A percentile compares a stretch with the other conserved stretches of the same genome.
phyloP scores from a whole-genome alignment of 2,113 vertebrate species.

The Fregetta grallaria region DNA sequence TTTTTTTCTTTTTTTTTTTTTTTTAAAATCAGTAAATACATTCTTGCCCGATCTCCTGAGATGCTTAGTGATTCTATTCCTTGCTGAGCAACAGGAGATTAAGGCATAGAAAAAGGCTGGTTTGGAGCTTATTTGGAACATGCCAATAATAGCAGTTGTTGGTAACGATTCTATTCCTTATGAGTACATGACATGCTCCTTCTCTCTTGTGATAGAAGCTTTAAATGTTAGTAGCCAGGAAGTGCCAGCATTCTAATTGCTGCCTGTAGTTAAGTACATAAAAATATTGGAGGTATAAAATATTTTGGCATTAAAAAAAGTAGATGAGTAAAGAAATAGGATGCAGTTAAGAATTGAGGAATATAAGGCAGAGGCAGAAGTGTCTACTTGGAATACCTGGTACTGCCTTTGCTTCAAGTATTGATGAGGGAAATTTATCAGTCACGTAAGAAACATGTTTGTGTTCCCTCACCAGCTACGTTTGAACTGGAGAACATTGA shows the following conservation, averaged over 20 bases:
- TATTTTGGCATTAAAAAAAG: neutral
- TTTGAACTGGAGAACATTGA: neutral
- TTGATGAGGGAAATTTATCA: neutral
- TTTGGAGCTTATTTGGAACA: constrained; percentile 17
- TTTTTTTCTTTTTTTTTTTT: too few species aligned
- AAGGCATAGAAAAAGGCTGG: neutral
- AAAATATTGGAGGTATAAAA: constrained; percentile 31
- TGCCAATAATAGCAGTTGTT: constrained; percentile 44
- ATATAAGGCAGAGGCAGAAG: neutral
- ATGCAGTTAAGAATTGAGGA: neutral
- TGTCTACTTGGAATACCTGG: neutral
- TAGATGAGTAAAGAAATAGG: neutral
- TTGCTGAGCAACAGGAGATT: constrained; percentile 27
- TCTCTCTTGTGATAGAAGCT: neutral
- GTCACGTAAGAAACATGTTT: rapidly evolving
- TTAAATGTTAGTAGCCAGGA: constrained; percentile 43
- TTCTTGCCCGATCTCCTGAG: neutral
- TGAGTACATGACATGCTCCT: constrained; percentile 5
- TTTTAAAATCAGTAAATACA: neutral
- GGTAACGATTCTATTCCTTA: neutral
- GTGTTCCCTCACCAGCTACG: neutral
- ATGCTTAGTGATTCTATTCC: neutral
- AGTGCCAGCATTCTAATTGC: constrained; percentile 24
- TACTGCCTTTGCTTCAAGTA: neutral
- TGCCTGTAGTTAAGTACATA: constrained; percentile 16